phyloP scores from a whole-genome alignment of 2,797 vertebrate species.

The Phrynocephalus forsythii region DNA sequence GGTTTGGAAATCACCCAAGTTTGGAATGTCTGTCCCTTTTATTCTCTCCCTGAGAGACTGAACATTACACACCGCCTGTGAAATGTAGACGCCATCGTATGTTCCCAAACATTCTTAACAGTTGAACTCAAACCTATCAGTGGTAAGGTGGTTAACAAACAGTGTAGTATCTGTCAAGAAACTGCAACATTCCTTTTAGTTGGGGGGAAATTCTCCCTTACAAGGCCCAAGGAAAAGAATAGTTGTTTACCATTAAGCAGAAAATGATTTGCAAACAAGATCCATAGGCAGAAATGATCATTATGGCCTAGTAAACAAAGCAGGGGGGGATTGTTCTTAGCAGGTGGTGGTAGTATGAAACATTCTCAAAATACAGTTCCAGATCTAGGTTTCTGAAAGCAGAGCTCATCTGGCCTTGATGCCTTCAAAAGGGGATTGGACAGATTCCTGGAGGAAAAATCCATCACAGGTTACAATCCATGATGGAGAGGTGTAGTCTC shows the following conservation, averaged over 20 bases:
- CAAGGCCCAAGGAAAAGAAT: background rate
- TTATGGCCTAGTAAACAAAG: background rate
- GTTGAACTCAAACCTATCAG: background rate
- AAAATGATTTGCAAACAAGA: too few relatives aligned
- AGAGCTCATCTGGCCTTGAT: too few relatives aligned
- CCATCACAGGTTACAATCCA: too few relatives aligned
- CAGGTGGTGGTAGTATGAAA: background rate
- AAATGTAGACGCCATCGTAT: background rate
- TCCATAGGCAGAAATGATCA: background rate
- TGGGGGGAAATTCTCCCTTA: background rate
- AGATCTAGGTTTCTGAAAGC: background rate
- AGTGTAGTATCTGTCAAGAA: background rate
- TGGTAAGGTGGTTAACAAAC: background rate
- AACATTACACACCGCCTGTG: background rate
- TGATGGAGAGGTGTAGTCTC: too few relatives aligned
- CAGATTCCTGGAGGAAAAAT: too few relatives aligned
- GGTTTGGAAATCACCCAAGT: constrained; percentile 10
- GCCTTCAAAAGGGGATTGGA: too few relatives aligned
- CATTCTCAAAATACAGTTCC: background rate
- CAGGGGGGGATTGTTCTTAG: background rate
- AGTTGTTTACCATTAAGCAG: background rate
- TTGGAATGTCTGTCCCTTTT: background rate
- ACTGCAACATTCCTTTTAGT: background rate
- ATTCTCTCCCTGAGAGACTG: background rate
- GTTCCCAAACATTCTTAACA: background rate